These are phyloP conservation scores for Cephus runcator DNA, from an alignment of 2,888 invertebrate species.

Conservation along the genomic window DNA sequence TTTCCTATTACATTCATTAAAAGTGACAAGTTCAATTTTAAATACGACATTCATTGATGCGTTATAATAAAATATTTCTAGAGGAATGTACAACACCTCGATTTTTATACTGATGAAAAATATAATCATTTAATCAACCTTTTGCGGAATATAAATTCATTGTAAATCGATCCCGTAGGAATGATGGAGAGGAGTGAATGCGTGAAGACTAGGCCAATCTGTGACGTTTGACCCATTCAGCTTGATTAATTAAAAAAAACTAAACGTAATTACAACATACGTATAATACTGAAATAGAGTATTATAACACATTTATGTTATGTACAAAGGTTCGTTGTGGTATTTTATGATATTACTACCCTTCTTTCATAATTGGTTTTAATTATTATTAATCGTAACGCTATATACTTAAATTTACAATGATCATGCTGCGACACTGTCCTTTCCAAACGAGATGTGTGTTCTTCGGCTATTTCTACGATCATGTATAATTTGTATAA, in stretches of 20 bases:
- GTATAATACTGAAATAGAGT: slow-evolving; percentile 20
- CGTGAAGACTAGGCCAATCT: slow-evolving; percentile 20
- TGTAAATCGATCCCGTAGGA: not conserved
- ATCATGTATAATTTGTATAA: not conserved
- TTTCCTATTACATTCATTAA: not conserved
- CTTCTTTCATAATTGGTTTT: slow-evolving; percentile 33
- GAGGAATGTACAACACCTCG: not conserved
- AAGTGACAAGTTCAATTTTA: not conserved
- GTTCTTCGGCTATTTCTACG: not conserved
- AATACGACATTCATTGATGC: not conserved
- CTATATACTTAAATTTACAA: slow-evolving; percentile 45
- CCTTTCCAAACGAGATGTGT: not conserved
- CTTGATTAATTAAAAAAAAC: slow-evolving; percentile 36
- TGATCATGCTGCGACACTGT: slow-evolving; percentile 36
- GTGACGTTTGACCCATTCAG: slow-evolving; percentile 38
- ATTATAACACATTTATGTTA: slow-evolving; percentile 25
- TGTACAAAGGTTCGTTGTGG: slow-evolving; percentile 53
- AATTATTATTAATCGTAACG: slow-evolving; percentile 37
- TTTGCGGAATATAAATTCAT: not conserved
- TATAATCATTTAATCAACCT: not conserved
- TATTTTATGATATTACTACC: slow-evolving; percentile 43
- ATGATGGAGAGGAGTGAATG: not conserved
- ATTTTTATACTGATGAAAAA: not conserved
- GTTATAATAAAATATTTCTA: not conserved
- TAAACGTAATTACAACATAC: slow-evolving; percentile 26